Base-by-base conservation (phyloP, 2,113 vertebrate genomes). In the Macquaria australasica region DNA sequence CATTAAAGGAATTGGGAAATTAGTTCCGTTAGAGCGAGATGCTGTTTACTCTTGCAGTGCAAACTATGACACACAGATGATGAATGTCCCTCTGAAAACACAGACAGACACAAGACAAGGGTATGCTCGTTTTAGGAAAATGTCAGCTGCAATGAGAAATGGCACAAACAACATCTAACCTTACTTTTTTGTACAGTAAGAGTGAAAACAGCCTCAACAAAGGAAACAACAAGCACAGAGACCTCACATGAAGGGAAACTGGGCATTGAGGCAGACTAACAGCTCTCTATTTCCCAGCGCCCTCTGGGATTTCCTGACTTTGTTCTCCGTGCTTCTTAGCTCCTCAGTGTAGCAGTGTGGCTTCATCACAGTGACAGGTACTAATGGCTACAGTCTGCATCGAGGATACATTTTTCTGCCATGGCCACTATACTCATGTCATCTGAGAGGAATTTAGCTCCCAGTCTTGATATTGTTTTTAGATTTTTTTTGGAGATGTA, bases 161-260 rank as follows among this genome's bases (percentile, higher is more conserved):
- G 12, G 7, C 28, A 66, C 71, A 28, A 25, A 45, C 21, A 66
- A 12, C 31, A 0, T 69, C 25, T 12, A 0, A 14, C 39, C 15
- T 56, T 21, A 51, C 6, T 53, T 20, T 5, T 62, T 15, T 25
- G 1, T 73, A 74, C 59, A 73, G 58, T 56, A 10, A 9, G 53
- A 76, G 53, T 70, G 56, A 74, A 71, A 79, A 62, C 21, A 60
- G n/a, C 62, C 56, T 16, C 64, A 82, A 70, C 59, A 79, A 76
- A 82, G 53, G 59, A 80, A 45, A 66, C 71, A 79, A 58, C 60
- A 64, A 62, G 41, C 23, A 16, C 25, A 43, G 55, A 51, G 75
- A 83, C 68, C 81, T 85, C 81, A 79, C 78, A 84, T 50, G 84
- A 78, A 82, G 73, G 72, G 70, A 69, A 86, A 68, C 53, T 50